phyloP scores from a whole-genome alignment of 2,797 vertebrate species.

The Aldrovandia affinis region DNA sequence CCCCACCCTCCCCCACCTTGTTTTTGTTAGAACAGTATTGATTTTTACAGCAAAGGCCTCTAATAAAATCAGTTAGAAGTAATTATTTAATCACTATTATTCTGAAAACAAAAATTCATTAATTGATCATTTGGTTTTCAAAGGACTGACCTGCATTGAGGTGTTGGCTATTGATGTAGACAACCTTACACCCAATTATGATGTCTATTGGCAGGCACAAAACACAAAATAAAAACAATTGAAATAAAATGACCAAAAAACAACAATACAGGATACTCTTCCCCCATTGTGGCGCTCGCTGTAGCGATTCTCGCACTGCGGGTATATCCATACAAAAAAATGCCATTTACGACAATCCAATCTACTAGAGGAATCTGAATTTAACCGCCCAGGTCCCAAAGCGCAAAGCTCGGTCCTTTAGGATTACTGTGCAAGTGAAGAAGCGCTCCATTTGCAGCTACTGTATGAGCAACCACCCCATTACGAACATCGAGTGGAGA shows the following conservation, averaged over 20 bases:
- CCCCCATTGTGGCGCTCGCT: too few species aligned
- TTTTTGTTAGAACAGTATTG: neutral
- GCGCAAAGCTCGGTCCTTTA: neutral
- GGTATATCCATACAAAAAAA: too few species aligned
- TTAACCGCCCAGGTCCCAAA: neutral
- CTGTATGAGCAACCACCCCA: neutral
- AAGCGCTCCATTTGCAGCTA: neutral
- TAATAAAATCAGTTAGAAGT: neutral
- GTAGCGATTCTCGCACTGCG: too few species aligned
- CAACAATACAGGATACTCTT: too few species aligned
- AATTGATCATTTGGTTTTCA: neutral
- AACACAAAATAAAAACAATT: too few species aligned
- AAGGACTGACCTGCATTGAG: neutral
- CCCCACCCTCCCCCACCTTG: neutral
- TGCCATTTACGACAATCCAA: too few species aligned
- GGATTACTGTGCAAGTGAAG: too few species aligned
- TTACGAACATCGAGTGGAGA: too few species aligned
- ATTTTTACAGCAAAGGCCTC: neutral
- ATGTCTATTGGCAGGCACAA: neutral
- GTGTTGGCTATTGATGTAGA: neutral
- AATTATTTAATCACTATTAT: constrained; percentile 10
- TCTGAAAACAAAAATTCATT: neutral
- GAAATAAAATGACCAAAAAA: too few species aligned
- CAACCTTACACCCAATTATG: constrained; percentile 5
- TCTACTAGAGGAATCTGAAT: too few species aligned